Evolutionary conservation across 1,140 invertebrate genomes (phyloP).

Genomic region (Aphelinus atriplicis): DNA sequence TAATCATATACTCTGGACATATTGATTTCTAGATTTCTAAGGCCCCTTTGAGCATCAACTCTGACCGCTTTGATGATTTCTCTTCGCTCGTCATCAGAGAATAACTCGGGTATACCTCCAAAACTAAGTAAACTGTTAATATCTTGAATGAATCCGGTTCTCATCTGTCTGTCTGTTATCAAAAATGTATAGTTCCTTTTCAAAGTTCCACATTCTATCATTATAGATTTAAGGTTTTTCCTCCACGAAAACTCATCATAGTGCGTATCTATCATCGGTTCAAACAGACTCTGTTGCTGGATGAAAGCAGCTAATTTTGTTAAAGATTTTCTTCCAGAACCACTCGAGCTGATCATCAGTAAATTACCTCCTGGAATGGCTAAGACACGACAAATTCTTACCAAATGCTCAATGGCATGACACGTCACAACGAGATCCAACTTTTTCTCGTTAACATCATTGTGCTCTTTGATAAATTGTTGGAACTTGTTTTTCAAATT

Average conservation of each 20-base stretch:
- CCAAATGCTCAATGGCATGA: conserved; percentile 73
- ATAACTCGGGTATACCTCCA: conserved; percentile 74
- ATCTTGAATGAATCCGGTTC: conserved; percentile 71
- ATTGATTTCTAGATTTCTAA: conserved; percentile 68
- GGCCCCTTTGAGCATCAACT: conserved; percentile 62
- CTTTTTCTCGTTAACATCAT: conserved; percentile 70
- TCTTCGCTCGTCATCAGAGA: conserved; percentile 70
- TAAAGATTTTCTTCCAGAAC: conserved; percentile 72
- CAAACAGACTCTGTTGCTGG: conserved; percentile 69
- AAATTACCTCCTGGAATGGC: conserved; percentile 67
- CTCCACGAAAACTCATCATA: conserved; percentile 69
- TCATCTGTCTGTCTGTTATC: conserved; percentile 71
- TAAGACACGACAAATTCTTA: conserved; percentile 72
- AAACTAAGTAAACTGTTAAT: conserved; percentile 72
- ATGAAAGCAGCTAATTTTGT: conserved; percentile 71
- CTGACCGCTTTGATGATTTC: conserved; percentile 68
- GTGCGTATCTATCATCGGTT: conserved; percentile 68
- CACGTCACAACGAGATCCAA: conserved; percentile 74
- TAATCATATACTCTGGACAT: conserved; percentile 70
- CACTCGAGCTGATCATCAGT: conserved; percentile 70
- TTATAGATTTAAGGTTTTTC: conserved; percentile 70
- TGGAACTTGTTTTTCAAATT: conserved; percentile 68
- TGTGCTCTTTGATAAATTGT: conserved; percentile 72
- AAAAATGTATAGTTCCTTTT: conserved; percentile 70
- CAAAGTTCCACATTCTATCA: conserved; percentile 66